A percentile compares a stretch with the other conserved stretches of the same genome.
These are phyloP conservation scores for Keiferia lycopersicella DNA, from an alignment of 2,888 invertebrate genomes.

Conservation along the genomic window DNA sequence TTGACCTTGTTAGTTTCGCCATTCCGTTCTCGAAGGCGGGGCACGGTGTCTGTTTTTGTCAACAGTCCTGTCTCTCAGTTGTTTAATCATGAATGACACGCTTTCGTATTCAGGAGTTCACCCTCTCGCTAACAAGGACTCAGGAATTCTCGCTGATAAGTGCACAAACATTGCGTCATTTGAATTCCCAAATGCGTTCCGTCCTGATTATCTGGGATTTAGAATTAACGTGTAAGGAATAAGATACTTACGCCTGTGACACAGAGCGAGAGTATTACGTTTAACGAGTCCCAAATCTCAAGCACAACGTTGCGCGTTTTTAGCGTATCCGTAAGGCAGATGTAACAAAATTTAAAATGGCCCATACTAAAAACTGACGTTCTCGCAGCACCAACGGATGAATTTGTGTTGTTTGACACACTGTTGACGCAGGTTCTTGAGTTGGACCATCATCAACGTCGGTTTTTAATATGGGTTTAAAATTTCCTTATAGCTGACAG, in stretches of 20 bases:
- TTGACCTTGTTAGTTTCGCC: slow-evolving; percentile 24
- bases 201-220: slow-evolving; percentile 73
- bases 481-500: too few species aligned
- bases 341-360: too few species aligned
- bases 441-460: too few species aligned
- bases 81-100: slow-evolving; percentile 76
- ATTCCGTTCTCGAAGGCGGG: slow-evolving; percentile 39
- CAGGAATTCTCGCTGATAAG: slow-evolving; percentile 58
- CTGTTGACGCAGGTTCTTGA: too few species aligned
- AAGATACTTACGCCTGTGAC: slow-evolving; percentile 44
- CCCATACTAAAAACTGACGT: too few species aligned
- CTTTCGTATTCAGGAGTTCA: slow-evolving; percentile 75
- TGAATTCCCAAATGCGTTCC: slow-evolving; percentile 69
- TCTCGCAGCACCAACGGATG: too few species aligned
- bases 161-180: slow-evolving; percentile 75
- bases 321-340: too few species aligned
- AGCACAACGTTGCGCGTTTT: too few species aligned
- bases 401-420: too few species aligned
- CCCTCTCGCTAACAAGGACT: slow-evolving; percentile 73
- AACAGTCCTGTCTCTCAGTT: slow-evolving; percentile 68
- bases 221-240: slow-evolving; percentile 73
- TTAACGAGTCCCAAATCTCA: too few species aligned
- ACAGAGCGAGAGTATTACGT: slow-evolving; percentile 45
- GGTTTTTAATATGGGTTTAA: too few species aligned
- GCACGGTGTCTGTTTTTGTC: slow-evolving; percentile 63